Percentiles rank a stretch among this genome's conserved stretches.
Evolutionary conservation across 2,888 invertebrate species (phyloP).

Genomic region (Ochropleura plecta): DNA sequence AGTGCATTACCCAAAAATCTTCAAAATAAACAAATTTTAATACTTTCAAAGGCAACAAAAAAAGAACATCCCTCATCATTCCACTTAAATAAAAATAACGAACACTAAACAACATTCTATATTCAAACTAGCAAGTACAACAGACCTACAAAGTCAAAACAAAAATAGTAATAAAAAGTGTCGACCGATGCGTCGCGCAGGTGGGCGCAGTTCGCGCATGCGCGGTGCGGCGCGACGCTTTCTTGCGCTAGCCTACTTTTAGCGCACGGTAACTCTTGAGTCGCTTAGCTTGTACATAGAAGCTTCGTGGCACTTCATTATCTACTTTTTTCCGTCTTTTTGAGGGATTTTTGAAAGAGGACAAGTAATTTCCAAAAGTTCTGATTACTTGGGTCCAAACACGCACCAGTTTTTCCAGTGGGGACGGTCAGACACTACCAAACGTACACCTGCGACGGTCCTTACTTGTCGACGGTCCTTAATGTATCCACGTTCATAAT

Average conservation of each 20-base stretch:
- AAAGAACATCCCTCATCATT: neutral
- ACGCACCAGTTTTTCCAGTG: neutral
- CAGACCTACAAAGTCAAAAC: conserved; percentile 40
- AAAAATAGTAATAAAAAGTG: conserved; percentile 52
- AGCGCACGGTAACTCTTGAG: conserved; percentile 74
- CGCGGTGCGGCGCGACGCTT: conserved; percentile 77
- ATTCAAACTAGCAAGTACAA: conserved; percentile 36
- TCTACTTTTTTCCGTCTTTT: neutral
- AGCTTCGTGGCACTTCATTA: conserved; percentile 31
- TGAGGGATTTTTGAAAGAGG: neutral
- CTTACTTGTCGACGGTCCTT: too few species aligned
- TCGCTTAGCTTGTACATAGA: conserved; percentile 41
- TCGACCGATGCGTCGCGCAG: conserved; percentile 60
- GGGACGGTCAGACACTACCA: neutral
- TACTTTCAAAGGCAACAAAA: neutral
- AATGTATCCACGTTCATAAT: neutral
- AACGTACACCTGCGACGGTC: neutral
- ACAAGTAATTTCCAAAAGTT: neutral
- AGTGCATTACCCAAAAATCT: too few species aligned
- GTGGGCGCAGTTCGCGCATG: conserved; percentile 69
- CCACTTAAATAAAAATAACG: neutral
- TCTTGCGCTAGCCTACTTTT: conserved; percentile 86
- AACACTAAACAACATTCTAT: conserved; percentile 16
- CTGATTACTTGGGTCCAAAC: neutral
- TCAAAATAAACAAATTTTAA: neutral